Evolutionary conservation across 2,888 invertebrate genomes (phyloP).

Genomic region (Pachydiplax longipennis): DNA sequence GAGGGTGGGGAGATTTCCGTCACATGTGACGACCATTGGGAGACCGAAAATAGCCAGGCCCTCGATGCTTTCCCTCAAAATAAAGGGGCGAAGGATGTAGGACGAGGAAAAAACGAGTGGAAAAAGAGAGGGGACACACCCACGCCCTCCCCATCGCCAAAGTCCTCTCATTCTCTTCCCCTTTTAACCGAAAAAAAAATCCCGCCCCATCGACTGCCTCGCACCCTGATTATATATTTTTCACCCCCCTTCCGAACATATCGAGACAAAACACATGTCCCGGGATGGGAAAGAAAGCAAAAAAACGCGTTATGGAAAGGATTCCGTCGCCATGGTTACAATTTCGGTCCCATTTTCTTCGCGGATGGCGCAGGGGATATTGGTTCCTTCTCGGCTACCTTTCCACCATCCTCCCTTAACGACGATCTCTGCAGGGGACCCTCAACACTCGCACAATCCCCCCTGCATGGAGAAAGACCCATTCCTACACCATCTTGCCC

Average conservation of each 20-base stretch:
- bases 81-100: slow-evolving; percentile 30
- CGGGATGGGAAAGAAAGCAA: no score
- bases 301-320: not conserved
- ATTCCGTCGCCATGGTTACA: not conserved
- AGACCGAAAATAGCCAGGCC: slow-evolving; percentile 37
- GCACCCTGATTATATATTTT: not conserved
- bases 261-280: not conserved
- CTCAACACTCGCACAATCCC: not conserved
- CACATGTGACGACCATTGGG: slow-evolving; percentile 42
- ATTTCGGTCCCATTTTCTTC: not conserved
- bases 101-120: not conserved
- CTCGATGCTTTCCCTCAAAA: slow-evolving; percentile 32
- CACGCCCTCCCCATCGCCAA: slow-evolving; percentile 30
- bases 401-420: not conserved
- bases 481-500: slow-evolving; percentile 15
- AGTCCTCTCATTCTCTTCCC: not conserved
- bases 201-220: not conserved
- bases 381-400: not conserved
- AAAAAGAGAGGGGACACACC: slow-evolving; percentile 18
- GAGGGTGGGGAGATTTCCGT: slow-evolving; percentile 20
- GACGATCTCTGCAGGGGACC: slow-evolving; percentile 17
- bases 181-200: not conserved
- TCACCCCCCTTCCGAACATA: not conserved
- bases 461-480: not conserved
- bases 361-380: not conserved